Conservation (phyloP, 1,140 invertebrate genomes). For the Calosoma granatense region DNA sequence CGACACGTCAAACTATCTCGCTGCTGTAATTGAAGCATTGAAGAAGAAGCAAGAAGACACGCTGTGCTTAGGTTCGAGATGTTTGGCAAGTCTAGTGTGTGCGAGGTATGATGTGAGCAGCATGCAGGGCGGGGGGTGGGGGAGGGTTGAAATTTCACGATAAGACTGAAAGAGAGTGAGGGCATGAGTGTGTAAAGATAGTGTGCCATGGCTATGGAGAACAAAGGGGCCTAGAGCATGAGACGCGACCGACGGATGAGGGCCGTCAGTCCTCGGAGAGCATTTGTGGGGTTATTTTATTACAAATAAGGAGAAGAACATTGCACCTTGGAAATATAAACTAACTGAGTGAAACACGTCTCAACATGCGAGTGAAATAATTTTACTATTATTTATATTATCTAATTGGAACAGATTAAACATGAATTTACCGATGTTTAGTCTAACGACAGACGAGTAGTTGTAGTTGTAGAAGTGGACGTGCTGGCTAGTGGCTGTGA, state of each 20-base stretch:
- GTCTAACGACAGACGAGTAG: too few species aligned
- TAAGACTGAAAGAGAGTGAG: background rate
- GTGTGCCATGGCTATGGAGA: too few species aligned
- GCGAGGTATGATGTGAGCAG: background rate
- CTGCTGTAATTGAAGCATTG: background rate
- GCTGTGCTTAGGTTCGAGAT: too few species aligned
- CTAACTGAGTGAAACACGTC: too few species aligned
- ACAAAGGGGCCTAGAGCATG: background rate
- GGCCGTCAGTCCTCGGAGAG: constrained; percentile 27
- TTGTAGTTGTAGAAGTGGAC: too few species aligned
- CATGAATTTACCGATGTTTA: too few species aligned
- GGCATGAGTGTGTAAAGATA: too few species aligned
- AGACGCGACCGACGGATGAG: background rate
- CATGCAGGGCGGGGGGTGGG: background rate
- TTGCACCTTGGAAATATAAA: constrained; percentile 27
- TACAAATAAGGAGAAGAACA: constrained; percentile 34
- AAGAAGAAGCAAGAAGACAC: too few species aligned
- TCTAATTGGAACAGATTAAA: too few species aligned
- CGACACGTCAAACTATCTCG: background rate
- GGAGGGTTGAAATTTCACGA: background rate
- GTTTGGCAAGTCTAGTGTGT: background rate
- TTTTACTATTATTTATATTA: too few species aligned
- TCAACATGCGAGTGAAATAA: too few species aligned
- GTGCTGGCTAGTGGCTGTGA: too few species aligned
- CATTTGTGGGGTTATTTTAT: constrained; percentile 35